These are phyloP conservation scores for Elgaria multicarinata DNA, from an alignment of 2,113 vertebrate genomes.

Conservation along the genomic window DNA sequence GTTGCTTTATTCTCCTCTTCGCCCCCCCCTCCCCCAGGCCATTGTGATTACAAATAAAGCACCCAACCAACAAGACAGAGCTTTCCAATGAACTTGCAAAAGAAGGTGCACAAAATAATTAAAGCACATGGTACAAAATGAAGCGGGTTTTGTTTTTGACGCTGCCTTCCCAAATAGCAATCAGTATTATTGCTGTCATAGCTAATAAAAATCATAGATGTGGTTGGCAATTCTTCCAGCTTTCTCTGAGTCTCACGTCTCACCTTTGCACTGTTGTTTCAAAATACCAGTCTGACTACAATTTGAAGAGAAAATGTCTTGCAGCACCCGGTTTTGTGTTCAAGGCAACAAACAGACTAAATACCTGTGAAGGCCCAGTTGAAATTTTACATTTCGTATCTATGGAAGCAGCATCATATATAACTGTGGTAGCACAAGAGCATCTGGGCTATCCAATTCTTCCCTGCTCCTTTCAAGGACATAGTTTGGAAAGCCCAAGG, in stretches of 20 bases:
- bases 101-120: conserved; percentile 77
- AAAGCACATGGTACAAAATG: conserved; percentile 71
- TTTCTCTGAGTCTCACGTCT: conserved; percentile 76
- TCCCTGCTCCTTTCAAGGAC: background rate
- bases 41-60: conserved; percentile 78
- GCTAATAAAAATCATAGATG: conserved; percentile 78
- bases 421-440: background rate
- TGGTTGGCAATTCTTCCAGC: conserved; percentile 72
- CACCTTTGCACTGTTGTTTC: conserved; percentile 77
- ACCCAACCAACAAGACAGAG: conserved; percentile 74
- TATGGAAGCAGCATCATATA: background rate
- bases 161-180: conserved; percentile 63
- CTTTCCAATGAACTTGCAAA: conserved; percentile 72
- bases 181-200: conserved; percentile 77
- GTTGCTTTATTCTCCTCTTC: conserved; percentile 74
- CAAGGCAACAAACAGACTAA: conserved; percentile 59
- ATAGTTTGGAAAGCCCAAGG: background rate
- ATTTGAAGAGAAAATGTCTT: conserved; percentile 75
- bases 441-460: background rate
- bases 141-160: conserved; percentile 61
- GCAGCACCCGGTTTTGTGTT: conserved; percentile 47
- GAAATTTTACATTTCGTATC: background rate
- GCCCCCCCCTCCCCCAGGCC: background rate
- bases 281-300: conserved; percentile 76
- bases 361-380: conserved; percentile 57